phyloP scores from a whole-genome alignment of 2,113 vertebrate species.

The Pelodiscus sinensis region DNA sequence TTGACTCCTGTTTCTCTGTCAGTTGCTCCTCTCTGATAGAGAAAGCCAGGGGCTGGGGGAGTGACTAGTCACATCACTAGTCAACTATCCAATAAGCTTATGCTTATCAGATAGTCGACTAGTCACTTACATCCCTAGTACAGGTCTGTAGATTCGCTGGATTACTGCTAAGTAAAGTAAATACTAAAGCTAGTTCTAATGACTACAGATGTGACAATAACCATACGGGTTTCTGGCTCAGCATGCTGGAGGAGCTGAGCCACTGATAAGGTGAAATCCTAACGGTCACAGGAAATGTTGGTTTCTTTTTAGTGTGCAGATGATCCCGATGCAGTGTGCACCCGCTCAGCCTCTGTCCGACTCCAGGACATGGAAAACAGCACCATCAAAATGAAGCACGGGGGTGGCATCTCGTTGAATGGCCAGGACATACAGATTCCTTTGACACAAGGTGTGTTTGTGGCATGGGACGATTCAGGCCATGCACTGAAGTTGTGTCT shows the following conservation, averaged over 20 bases:
- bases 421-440: conserved; percentile 91
- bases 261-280: neutral
- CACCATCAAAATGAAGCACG: conserved; percentile 92
- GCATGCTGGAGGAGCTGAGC: neutral
- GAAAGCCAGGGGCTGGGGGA: too few species aligned
- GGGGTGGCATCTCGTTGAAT: conserved; percentile 88
- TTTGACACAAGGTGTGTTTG: conserved; percentile 84
- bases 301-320: conserved; percentile 88
- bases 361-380: conserved; percentile 82
- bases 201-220: neutral
- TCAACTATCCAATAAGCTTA: too few species aligned
- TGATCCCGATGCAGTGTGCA: conserved; percentile 92
- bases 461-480: neutral
- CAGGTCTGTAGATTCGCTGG: neutral
- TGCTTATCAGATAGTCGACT: too few species aligned
- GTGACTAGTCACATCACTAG: too few species aligned
- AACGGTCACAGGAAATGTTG: neutral
- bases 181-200: neutral
- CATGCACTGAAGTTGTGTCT: neutral
- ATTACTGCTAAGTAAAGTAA: neutral
- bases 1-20: too few species aligned
- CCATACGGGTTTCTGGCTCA: neutral
- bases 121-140: too few species aligned
- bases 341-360: conserved; percentile 85
- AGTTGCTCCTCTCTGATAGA: too few species aligned